Conservation (phyloP, 2,797 vertebrate species). For the Sebastiscus tertius region DNA sequence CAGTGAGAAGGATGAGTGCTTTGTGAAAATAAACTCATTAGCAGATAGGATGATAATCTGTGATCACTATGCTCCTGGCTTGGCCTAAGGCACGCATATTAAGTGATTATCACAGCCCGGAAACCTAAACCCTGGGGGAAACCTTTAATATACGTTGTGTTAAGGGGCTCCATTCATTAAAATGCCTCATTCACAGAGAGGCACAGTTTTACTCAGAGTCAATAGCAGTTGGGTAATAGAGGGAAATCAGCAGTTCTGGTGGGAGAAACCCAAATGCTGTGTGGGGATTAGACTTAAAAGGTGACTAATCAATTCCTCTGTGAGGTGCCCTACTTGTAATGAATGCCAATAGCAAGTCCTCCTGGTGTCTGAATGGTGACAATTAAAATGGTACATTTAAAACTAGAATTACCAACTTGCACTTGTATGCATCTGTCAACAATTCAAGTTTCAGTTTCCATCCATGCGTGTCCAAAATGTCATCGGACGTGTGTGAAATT, state of each 20-base stretch:
- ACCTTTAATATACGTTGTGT: slow-evolving; percentile 42
- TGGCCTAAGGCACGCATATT: slow-evolving; percentile 52
- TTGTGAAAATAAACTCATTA: slow-evolving; percentile 56
- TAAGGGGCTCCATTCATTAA: slow-evolving; percentile 53
- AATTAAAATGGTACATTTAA: neutral
- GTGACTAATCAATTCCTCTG: slow-evolving; percentile 46
- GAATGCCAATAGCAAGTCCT: neutral
- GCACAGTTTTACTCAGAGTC: slow-evolving; percentile 16
- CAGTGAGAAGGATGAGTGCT: slow-evolving; percentile 20
- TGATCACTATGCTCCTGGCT: slow-evolving; percentile 43
- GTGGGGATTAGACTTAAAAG: slow-evolving; percentile 16
- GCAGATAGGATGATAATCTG: slow-evolving; percentile 49
- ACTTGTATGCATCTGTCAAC: neutral
- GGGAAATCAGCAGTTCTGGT: slow-evolving; percentile 17
- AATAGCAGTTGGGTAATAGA: slow-evolving; percentile 42
- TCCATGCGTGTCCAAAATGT: neutral
- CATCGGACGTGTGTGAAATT: neutral
- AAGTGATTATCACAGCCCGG: slow-evolving; percentile 50
- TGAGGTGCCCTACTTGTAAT: slow-evolving; percentile 6
- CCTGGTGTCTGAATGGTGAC: neutral
- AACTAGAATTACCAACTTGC: neutral
- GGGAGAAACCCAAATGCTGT: neutral
- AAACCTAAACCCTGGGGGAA: slow-evolving; percentile 39
- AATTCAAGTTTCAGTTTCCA: no score
- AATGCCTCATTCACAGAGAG: slow-evolving; percentile 31